Percentiles rank a stretch among this genome's conserved stretches.
Conservation (phyloP, 2,113 vertebrate species). For the Phalacrocorax aristotelis region DNA sequence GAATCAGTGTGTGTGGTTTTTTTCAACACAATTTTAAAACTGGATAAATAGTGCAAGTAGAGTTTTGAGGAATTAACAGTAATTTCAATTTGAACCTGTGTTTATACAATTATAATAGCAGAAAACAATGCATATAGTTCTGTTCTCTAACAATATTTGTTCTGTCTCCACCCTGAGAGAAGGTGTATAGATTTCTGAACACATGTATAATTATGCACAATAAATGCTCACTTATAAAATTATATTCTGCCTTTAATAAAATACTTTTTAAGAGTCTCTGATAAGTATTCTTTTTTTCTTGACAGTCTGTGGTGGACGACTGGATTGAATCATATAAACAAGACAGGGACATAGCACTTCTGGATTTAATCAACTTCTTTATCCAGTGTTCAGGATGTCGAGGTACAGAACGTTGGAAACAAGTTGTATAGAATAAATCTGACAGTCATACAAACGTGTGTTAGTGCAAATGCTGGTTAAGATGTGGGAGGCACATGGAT, state of each 20-base stretch:
- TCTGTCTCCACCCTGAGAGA: slow-evolving; percentile 57
- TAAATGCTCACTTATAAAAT: slow-evolving; percentile 19
- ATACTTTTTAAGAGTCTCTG: slow-evolving; percentile 52
- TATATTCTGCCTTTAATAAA: slow-evolving; percentile 27
- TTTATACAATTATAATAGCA: neutral
- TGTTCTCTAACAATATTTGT: slow-evolving; percentile 46
- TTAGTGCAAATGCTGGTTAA: slow-evolving; percentile 8
- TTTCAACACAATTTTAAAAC: neutral
- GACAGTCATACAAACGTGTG: neutral
- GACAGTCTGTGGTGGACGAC: slow-evolving; percentile 96
- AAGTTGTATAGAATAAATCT: slow-evolving; percentile 54
- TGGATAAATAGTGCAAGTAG: neutral
- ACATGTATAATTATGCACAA: slow-evolving; percentile 14
- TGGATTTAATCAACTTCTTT: slow-evolving; percentile 99
- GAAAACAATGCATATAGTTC: neutral
- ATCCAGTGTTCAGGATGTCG: slow-evolving; percentile 99
- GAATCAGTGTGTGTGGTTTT: neutral
- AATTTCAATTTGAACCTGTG: neutral
- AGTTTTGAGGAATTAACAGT: neutral
- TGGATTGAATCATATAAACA: slow-evolving; percentile 99
- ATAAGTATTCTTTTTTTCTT: slow-evolving; percentile 61
- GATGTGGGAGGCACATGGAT: neutral
- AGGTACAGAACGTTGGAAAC: slow-evolving; percentile 81
- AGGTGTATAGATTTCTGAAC: neutral
- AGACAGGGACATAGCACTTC: slow-evolving; percentile 95